phyloP scores from a whole-genome alignment of 35 echinoderm and acorn worm species.

The Ophioderma brevispina region DNA sequence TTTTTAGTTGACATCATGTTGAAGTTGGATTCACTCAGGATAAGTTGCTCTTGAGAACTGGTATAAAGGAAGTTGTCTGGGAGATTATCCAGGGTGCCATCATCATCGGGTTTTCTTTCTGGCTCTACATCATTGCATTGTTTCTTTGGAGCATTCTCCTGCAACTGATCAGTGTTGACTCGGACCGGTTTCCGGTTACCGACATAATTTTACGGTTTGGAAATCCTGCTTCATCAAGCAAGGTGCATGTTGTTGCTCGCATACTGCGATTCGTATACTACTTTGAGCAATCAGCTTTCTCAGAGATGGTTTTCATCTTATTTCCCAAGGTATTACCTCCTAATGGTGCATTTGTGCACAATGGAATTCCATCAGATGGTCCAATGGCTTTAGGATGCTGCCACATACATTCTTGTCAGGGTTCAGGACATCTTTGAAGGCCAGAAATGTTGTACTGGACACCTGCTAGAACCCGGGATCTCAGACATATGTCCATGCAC shows the following conservation, averaged over 20 bases:
- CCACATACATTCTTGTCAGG: slow-evolving; percentile 30
- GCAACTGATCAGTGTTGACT: slow-evolving; percentile 2
- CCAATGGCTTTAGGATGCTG: slow-evolving; percentile 3
- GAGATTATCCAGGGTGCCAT: no score
- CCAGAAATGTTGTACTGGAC: slow-evolving; percentile 25
- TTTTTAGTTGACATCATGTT: no score
- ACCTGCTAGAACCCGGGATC: not conserved
- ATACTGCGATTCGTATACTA: slow-evolving; percentile 40
- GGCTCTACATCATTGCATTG: not conserved
- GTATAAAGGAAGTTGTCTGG: no score
- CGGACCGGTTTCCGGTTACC: slow-evolving; percentile 22
- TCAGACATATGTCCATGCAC: not conserved
- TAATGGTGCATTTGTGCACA: slow-evolving; percentile 17
- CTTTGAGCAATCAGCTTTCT: slow-evolving; percentile 10
- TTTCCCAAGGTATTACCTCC: slow-evolving; percentile 26
- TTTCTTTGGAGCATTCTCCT: no score
- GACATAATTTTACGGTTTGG: slow-evolving; percentile 34
- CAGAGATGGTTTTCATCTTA: slow-evolving; percentile 45
- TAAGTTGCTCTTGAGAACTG: no score
- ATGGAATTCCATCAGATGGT: not conserved
- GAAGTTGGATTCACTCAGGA: no score
- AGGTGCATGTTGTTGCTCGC: slow-evolving; percentile 25
- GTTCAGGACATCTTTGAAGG: slow-evolving; percentile 2
- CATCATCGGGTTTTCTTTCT: not conserved
- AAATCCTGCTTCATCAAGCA: not conserved